Percentiles rank a stretch among this genome's conserved stretches.
Conservation (phyloP, 1,140 invertebrate genomes). For the Pseudomyrmex cubaensis region DNA sequence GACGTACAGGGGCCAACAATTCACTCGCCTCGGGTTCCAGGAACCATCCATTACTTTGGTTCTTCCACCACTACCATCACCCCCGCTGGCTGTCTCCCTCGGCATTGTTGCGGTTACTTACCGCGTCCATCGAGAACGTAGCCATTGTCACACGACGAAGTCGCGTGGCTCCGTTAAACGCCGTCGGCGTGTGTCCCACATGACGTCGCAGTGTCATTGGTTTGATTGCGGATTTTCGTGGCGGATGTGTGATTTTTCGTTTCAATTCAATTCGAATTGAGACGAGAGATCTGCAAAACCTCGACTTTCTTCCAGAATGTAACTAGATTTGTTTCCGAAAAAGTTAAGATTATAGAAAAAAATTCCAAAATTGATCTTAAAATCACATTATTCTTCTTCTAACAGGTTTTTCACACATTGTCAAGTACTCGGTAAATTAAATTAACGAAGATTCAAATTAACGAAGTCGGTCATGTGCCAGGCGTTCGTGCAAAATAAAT, state of each 20-base stretch:
- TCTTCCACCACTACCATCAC: constrained; percentile 58
- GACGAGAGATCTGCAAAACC: too few relatives aligned
- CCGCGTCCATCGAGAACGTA: constrained; percentile 62
- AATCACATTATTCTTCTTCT: too few relatives aligned
- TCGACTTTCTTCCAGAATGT: background rate
- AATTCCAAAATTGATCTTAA: background rate
- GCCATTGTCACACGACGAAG: constrained; percentile 47
- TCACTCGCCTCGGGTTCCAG: constrained; percentile 83
- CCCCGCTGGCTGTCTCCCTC: constrained; percentile 55
- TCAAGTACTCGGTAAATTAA: too few relatives aligned
- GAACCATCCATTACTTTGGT: constrained; percentile 83
- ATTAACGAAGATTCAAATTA: too few relatives aligned
- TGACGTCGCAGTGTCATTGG: constrained; percentile 26
- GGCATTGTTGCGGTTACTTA: constrained; percentile 83
- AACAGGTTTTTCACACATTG: too few relatives aligned
- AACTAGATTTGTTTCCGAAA: background rate
- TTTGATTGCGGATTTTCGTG: background rate
- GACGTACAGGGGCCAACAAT: constrained; percentile 83
- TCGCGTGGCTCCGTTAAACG: constrained; percentile 44
- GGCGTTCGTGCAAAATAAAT: too few relatives aligned
- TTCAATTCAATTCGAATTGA: background rate
- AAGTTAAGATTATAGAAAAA: constrained; percentile 4
- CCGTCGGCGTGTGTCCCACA: constrained; percentile 5
- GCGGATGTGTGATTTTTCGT: background rate
- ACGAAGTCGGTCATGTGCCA: too few relatives aligned